Evolutionary conservation across 2,888 invertebrate species (phyloP), one percentile per base, ranked within the genome.

Genomic region (Noctuana brunneofusca): DNA sequence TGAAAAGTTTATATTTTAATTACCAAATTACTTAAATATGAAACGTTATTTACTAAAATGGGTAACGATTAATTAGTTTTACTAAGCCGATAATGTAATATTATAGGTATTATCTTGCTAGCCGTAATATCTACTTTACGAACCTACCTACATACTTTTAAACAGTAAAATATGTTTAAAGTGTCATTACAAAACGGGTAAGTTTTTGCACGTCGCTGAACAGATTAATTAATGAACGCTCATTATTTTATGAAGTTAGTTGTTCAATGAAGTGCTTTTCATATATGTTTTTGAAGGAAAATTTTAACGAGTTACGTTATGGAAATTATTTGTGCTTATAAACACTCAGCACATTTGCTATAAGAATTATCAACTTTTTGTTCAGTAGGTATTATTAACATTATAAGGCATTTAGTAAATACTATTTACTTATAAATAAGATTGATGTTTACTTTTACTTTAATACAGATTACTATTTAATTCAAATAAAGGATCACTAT

Each of bases 221-320:
- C 27, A 22, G 41, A 41, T 55, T 55, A 55, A 55, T 55, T 55
- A 55, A 55, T 55, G 55, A 55, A 27, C 41, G 55, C 41, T 41
- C 55, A 55, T 55, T 55, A 55, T 43, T 55, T 43, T 35, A 55
- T 14, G 41, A 41, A 55, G 41, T 55, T 43, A 43, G 41, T 55
- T 27, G 27, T 43, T 55, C 24, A 55, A 43, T 38, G 16, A 24
- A 55, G 41, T 41, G 27, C 41, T 55, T 43, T 41, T 43, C 22
- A 22, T 22, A 12, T 27, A 48, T 22, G 20, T 14, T 55, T 24
- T 55, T 43, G 55, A 55, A 43, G 41, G 24, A 14, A n/a, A 55
- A 24, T 55, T 41, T 43, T 55, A 55, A 55, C 43, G 55, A 43
- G 24, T 43, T 11, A 27, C 41, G n/a, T 41, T 27, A 14, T 49